Percentiles rank a stretch among this genome's conserved stretches.
Conservation (phyloP, 2,888 invertebrate genomes). For the Drosophila quasianomalipes region DNA sequence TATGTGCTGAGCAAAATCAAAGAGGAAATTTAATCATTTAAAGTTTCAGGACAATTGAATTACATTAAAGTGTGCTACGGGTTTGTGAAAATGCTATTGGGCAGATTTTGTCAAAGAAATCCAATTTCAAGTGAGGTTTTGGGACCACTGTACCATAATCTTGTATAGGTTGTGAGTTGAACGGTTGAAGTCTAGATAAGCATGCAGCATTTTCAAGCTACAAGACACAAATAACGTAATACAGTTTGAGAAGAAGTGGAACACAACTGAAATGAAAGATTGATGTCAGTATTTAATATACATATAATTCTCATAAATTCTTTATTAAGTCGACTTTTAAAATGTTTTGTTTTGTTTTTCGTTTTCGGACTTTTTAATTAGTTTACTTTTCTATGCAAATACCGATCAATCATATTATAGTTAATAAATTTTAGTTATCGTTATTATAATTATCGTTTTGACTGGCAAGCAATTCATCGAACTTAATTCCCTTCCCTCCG, state of each 20-base stretch:
- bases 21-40: not conserved
- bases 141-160: not conserved
- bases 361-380: slow-evolving; percentile 64
- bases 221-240: too few relatives aligned
- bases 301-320: slow-evolving; percentile 83
- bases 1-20: slow-evolving; percentile 1
- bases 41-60: not conserved
- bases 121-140: not conserved
- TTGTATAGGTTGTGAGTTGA: not conserved
- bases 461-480: slow-evolving; percentile 40
- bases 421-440: slow-evolving; percentile 61
- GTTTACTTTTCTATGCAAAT: slow-evolving; percentile 78
- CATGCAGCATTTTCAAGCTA: not conserved
- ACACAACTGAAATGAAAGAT: slow-evolving; percentile 1
- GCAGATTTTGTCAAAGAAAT: not conserved
- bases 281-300: slow-evolving; percentile 57
- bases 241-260: slow-evolving; percentile 11
- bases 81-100: slow-evolving; percentile 11
- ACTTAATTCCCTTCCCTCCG: slow-evolving; percentile 30
- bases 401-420: slow-evolving; percentile 65
- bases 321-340: slow-evolving; percentile 83
- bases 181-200: not conserved
- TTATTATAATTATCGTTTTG: slow-evolving; percentile 51
- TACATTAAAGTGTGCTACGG: not conserved
- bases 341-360: slow-evolving; percentile 63